Percentiles rank a stretch among this genome's conserved stretches.
phyloP scores from a whole-genome alignment of 2,888 invertebrate genomes.

The Dynastes tityus region DNA sequence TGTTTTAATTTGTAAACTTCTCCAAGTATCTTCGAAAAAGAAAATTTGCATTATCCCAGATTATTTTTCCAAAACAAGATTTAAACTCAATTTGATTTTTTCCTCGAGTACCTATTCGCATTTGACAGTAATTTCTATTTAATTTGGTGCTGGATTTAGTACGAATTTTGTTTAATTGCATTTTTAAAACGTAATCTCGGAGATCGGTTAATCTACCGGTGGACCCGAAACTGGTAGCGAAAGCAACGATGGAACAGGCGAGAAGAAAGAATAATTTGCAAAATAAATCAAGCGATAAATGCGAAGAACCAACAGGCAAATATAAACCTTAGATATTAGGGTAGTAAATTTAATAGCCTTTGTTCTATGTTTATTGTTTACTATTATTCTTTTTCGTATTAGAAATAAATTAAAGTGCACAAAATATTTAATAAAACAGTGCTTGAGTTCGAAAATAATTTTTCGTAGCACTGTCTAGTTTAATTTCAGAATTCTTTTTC shows the following conservation, averaged over 20 bases:
- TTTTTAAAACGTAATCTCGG: slow-evolving; percentile 20
- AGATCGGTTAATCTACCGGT: no score
- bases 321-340: slow-evolving; percentile 6
- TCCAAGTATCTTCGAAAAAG: background rate
- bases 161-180: slow-evolving; percentile 24
- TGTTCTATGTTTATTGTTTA: no score
- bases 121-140: slow-evolving; percentile 13
- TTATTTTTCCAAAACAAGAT: slow-evolving; percentile 27
- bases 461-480: no score
- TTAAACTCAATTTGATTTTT: slow-evolving; percentile 16
- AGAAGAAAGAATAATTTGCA: slow-evolving; percentile 17
- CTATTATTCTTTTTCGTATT: no score
- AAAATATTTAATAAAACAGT: no score
- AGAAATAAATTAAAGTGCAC: no score
- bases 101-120: background rate
- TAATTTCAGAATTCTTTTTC: no score
- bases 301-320: slow-evolving; percentile 2
- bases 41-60: background rate
- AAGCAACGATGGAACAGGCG: background rate
- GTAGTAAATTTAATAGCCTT: background rate
- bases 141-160: slow-evolving; percentile 21
- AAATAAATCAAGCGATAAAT: slow-evolving; percentile 16
- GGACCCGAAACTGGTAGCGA: background rate
- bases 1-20: background rate
- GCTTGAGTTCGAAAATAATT: no score